These are phyloP conservation scores for Flabesymbios commensalis DNA, from an alignment of 2,888 invertebrate species.

Conservation along the genomic window DNA sequence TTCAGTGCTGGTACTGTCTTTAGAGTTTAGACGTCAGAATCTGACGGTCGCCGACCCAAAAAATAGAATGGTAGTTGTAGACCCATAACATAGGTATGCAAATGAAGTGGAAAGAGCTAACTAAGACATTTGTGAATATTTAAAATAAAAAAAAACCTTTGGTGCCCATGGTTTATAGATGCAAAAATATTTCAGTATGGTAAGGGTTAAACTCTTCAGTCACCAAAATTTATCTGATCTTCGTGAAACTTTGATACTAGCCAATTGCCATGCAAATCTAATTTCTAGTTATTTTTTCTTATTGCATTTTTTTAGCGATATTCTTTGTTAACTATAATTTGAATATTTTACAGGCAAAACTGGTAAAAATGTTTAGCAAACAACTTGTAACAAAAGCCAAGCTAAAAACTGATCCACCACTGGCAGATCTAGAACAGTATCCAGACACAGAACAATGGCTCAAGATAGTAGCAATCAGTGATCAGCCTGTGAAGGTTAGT, in stretches of 20 bases:
- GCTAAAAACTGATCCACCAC: constrained; percentile 68
- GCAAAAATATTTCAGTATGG: not conserved
- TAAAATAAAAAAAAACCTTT: too few relatives aligned
- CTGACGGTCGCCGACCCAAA: too few relatives aligned
- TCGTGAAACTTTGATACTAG: too few relatives aligned
- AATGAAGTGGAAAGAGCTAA: too few relatives aligned
- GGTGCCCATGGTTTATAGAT: not conserved
- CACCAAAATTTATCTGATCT: too few relatives aligned
- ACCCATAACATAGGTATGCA: too few relatives aligned
- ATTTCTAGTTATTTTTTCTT: not conserved
- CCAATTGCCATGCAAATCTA: not conserved
- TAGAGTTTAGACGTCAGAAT: too few relatives aligned
- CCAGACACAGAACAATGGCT: constrained; percentile 90
- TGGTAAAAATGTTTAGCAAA: constrained; percentile 89
- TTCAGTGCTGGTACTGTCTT: too few relatives aligned
- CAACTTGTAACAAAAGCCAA: constrained; percentile 85
- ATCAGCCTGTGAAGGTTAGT: constrained; percentile 72
- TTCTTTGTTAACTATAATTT: not conserved
- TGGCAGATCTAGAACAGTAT: constrained; percentile 66
- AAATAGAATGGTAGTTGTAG: too few relatives aligned
- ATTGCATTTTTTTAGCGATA: not conserved
- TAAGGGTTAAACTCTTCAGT: not conserved
- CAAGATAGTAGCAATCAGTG: constrained; percentile 79
- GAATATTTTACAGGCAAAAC: constrained; percentile 74
- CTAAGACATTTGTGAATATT: too few relatives aligned